Evolutionary conservation across 2,888 invertebrate genomes (phyloP).

Genomic region (Criorhina ranunculi): DNA sequence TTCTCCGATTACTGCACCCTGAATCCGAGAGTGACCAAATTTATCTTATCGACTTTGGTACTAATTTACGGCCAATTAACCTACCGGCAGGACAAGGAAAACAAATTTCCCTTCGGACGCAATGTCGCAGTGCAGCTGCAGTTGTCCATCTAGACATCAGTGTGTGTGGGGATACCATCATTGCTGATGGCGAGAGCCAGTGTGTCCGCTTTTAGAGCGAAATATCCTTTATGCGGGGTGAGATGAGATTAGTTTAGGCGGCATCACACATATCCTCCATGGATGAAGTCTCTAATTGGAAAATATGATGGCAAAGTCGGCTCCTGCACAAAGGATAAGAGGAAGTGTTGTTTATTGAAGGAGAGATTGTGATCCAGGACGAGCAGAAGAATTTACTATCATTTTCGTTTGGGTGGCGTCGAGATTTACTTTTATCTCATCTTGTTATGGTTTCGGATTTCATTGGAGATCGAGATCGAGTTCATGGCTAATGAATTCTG

Average conservation of each 20-base stretch:
- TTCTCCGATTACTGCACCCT: conserved; percentile 60
- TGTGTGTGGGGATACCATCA: conserved; percentile 34
- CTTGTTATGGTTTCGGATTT: conserved; percentile 44
- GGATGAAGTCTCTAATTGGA: conserved; percentile 70
- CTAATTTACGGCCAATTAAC: conserved; percentile 77
- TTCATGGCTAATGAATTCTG: conserved; percentile 67
- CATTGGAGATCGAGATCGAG: conserved; percentile 10
- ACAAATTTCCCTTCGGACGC: conserved; percentile 74
- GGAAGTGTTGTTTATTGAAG: conserved; percentile 61
- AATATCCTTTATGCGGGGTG: conserved; percentile 72
- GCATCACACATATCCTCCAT: conserved; percentile 44
- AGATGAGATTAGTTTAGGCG: conserved; percentile 72
- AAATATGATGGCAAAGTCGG: conserved; percentile 71
- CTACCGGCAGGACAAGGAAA: conserved; percentile 72
- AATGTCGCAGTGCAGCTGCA: conserved; percentile 74
- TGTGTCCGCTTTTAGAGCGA: conserved; percentile 63
- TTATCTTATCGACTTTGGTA: conserved; percentile 75
- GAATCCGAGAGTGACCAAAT: conserved; percentile 66
- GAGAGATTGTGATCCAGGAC: conserved; percentile 18
- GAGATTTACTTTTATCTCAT: conserved; percentile 63
- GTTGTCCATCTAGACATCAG: conserved; percentile 41
- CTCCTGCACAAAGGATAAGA: conserved; percentile 45
- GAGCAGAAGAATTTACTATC: conserved; percentile 34
- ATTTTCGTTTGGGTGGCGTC: conserved; percentile 59
- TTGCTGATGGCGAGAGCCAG: neutral